Evolutionary conservation across 2,888 invertebrate genomes (phyloP).

Genomic region (Eutolmus rufibarbis): DNA sequence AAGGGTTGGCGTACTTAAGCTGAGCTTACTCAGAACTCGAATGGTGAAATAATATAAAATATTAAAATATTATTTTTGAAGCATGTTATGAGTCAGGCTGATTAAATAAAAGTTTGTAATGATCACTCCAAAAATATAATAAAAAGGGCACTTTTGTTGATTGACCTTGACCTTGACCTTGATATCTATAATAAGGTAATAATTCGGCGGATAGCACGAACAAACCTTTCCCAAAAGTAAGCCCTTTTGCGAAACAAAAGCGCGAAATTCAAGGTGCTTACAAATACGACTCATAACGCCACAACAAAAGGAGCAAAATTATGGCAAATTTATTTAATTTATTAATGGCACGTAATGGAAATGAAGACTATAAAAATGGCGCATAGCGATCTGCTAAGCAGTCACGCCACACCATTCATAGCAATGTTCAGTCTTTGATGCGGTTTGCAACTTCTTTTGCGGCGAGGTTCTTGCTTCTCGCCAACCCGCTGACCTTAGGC

Average conservation of each 20-base stretch:
- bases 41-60: too few species aligned
- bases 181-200: neutral
- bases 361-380: conserved; percentile 18
- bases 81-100: neutral
- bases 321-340: neutral
- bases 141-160: neutral
- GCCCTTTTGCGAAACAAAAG: neutral
- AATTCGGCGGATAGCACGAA: neutral
- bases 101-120: neutral
- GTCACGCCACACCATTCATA: conserved; percentile 26
- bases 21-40: too few species aligned
- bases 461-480: neutral
- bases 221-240: neutral
- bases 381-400: neutral
- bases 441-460: neutral
- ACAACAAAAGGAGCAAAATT: neutral
- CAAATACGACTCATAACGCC: neutral
- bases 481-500: neutral
- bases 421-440: neutral
- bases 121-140: neutral
- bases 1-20: too few species aligned
- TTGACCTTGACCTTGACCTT: neutral
- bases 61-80: too few species aligned
- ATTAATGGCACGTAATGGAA: conserved; percentile 10
- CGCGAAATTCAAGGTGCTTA: neutral